A percentile compares a stretch with the other conserved stretches of the same genome.
phyloP scores from a whole-genome alignment of 2,888 invertebrate genomes.

The Andrena hattorfiana region DNA sequence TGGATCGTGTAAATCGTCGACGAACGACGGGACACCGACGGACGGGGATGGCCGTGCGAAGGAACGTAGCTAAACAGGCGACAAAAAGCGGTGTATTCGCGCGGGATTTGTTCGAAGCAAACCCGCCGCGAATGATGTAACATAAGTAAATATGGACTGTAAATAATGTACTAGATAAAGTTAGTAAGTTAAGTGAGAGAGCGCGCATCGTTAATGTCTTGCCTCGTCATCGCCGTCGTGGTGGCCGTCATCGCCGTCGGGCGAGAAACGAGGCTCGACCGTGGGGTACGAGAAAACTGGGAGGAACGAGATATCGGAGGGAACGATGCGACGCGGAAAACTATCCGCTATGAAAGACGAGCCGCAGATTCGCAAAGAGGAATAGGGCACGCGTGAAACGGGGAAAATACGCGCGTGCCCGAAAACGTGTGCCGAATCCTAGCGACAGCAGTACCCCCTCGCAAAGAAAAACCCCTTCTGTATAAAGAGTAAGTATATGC shows the following conservation, averaged over 20 bases:
- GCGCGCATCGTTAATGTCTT: slow-evolving; percentile 53
- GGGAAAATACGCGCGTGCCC: slow-evolving; percentile 61
- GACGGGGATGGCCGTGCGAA: slow-evolving; percentile 46
- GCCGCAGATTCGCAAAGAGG: slow-evolving; percentile 44
- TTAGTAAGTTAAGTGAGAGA: slow-evolving; percentile 79
- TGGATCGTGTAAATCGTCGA: slow-evolving; percentile 28
- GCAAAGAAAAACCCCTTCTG: slow-evolving; percentile 81
- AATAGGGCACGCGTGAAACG: slow-evolving; percentile 56
- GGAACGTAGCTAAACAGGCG: slow-evolving; percentile 63
- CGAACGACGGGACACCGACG: slow-evolving; percentile 29
- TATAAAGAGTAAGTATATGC: slow-evolving; percentile 83
- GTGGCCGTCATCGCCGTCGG: slow-evolving; percentile 28
- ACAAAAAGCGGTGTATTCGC: slow-evolving; percentile 77
- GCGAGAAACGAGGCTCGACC: slow-evolving; percentile 22
- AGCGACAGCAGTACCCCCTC: slow-evolving; percentile 76
- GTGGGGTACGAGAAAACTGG: slow-evolving; percentile 22
- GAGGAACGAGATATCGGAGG: slow-evolving; percentile 25
- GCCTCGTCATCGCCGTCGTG: slow-evolving; percentile 60
- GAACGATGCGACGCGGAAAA: slow-evolving; percentile 25
- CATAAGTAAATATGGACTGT: slow-evolving; percentile 85
- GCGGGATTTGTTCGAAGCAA: slow-evolving; percentile 80
- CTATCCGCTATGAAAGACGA: slow-evolving; percentile 29
- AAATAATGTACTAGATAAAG: slow-evolving; percentile 84
- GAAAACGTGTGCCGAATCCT: slow-evolving; percentile 71
- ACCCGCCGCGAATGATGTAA: slow-evolving; percentile 83